phyloP scores from a whole-genome alignment of 2,797 vertebrate species.

The Syncerus caffer region DNA sequence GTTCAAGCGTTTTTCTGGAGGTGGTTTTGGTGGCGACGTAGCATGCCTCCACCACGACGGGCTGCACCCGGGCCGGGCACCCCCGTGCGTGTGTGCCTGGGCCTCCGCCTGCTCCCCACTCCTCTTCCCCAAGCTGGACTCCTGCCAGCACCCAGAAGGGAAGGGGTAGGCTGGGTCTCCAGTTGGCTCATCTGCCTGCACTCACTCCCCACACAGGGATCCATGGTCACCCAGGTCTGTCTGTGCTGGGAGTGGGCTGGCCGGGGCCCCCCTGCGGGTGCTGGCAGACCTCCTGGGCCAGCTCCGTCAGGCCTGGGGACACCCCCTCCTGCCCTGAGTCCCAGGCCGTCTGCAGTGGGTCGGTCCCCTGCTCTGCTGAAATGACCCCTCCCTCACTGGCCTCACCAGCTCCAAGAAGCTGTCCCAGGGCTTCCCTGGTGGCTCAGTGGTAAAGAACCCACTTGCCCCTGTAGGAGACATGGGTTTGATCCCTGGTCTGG shows the following conservation, averaged over 20 bases:
- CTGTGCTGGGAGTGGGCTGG: accelerated
- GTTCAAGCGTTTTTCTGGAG: not conserved
- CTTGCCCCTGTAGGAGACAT: not conserved
- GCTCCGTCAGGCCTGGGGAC: too few species aligned
- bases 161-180: not conserved
- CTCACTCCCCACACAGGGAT: not conserved
- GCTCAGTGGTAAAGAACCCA: not conserved
- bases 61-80: not conserved
- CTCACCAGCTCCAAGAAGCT: not conserved
- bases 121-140: not conserved
- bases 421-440: not conserved
- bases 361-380: not conserved
- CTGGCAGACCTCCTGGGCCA: not conserved
- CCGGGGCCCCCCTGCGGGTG: not conserved
- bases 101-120: accelerated
- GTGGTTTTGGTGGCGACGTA: not conserved
- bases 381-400: too few species aligned
- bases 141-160: not conserved
- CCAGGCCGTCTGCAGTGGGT: accelerated
- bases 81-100: accelerated
- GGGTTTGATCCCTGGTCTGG: not conserved
- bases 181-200: not conserved
- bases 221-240: not conserved
- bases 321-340: accelerated
- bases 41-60: accelerated